These are phyloP conservation scores for Archilochus colubris DNA, from an alignment of 2,113 vertebrate genomes.

Conservation along the genomic window DNA sequence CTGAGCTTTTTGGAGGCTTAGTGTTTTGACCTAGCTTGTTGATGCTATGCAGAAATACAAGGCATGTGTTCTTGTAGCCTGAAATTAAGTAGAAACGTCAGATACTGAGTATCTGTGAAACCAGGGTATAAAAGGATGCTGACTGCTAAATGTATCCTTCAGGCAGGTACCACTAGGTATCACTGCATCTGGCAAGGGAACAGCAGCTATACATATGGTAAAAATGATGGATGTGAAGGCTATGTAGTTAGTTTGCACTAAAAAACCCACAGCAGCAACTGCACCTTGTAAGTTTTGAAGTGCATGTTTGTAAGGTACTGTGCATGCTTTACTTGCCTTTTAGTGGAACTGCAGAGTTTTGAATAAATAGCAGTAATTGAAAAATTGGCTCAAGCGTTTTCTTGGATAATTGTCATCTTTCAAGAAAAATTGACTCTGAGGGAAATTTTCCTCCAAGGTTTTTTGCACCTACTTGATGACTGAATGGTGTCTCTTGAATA, in stretches of 20 bases:
- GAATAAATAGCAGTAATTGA: conserved; percentile 31
- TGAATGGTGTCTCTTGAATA: neutral
- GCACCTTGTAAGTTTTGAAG: neutral
- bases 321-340: conserved; percentile 3
- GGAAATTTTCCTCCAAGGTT: neutral
- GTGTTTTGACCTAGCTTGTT: neutral
- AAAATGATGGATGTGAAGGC: neutral
- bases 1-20: neutral
- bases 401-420: conserved; percentile 18
- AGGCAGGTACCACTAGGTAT: neutral
- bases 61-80: neutral
- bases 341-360: neutral
- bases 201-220: neutral
- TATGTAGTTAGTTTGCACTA: neutral
- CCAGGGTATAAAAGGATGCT: neutral
- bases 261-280: neutral
- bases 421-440: conserved; percentile 24
- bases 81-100: neutral
- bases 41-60: neutral
- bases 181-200: neutral
- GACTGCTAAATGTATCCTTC: neutral
- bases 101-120: neutral
- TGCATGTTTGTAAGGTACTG: neutral
- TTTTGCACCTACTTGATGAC: neutral
- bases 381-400: neutral